Conservation (phyloP, 2,113 vertebrate genomes). For the Heterotilapia buettikoferi region DNA sequence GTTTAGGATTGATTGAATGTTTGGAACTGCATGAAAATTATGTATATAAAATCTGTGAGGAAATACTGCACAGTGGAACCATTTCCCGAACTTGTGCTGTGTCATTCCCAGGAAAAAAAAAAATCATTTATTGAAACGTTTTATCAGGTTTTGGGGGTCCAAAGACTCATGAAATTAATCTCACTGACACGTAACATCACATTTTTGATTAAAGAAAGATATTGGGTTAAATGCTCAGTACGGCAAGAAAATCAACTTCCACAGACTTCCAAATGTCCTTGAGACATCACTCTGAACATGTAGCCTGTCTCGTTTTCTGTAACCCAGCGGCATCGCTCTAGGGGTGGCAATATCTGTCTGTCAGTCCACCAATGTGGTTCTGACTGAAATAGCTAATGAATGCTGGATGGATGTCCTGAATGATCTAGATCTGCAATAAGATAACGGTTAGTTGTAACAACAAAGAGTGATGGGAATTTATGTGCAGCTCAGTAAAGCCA, state of each 20-base stretch:
- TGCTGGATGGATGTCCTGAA: neutral
- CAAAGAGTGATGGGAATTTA: neutral
- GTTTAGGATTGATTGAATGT: constrained; percentile 25
- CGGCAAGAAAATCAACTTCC: neutral
- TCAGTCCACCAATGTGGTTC: neutral
- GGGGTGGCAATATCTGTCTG: neutral
- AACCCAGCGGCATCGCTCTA: neutral
- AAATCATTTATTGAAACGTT: neutral
- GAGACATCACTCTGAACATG: neutral
- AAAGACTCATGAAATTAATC: neutral
- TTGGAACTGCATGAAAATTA: constrained; percentile 2
- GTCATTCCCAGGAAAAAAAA: neutral
- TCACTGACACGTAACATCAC: neutral
- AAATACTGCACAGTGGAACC: neutral
- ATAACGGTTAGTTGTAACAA: neutral
- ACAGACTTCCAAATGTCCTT: neutral
- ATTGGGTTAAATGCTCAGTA: neutral
- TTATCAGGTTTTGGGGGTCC: neutral
- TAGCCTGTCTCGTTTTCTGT: neutral
- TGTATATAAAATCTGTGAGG: constrained; percentile 2
- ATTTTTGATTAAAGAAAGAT: neutral
- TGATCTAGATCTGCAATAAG: neutral
- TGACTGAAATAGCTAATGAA: neutral
- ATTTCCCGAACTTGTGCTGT: neutral
- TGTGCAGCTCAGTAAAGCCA: neutral